A percentile compares a stretch with the other conserved stretches of the same genome.
phyloP scores from a whole-genome alignment of 2,797 vertebrate species.

The Emydoidea blandingii region DNA sequence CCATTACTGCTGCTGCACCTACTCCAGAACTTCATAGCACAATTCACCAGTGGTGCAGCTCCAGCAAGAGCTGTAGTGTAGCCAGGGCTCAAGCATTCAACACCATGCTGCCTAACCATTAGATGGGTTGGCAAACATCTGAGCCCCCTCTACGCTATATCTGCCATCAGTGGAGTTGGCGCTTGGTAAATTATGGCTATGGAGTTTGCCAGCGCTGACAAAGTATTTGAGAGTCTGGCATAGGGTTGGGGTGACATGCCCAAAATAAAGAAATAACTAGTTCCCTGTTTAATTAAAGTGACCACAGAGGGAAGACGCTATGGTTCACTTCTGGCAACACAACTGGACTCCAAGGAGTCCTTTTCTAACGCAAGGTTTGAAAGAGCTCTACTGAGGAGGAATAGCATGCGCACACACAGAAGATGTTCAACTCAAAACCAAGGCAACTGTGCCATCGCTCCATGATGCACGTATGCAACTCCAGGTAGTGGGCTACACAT shows the following conservation, averaged over 20 bases:
- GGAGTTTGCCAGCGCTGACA: rapidly evolving
- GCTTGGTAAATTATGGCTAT: rapidly evolving
- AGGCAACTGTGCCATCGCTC: not conserved
- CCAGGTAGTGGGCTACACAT: not conserved
- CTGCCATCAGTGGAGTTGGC: rapidly evolving
- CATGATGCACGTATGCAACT: not conserved
- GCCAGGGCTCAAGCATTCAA: not conserved
- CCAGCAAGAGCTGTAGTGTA: not conserved
- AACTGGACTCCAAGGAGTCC: not conserved
- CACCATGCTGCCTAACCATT: not conserved
- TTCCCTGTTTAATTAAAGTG: not conserved
- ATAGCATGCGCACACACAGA: not conserved
- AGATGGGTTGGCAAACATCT: not conserved
- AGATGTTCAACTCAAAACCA: not conserved
- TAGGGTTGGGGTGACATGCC: not conserved
- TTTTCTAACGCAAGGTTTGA: rapidly evolving
- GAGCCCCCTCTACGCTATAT: not conserved
- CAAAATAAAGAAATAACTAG: not conserved
- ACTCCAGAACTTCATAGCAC: rapidly evolving
- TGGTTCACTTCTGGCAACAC: not conserved
- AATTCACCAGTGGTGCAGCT: rapidly evolving
- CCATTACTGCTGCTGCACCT: rapidly evolving
- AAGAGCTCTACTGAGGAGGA: not conserved
- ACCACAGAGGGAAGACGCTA: not conserved
- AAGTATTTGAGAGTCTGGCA: not conserved